Conservation (phyloP, 2,888 invertebrate species). For the Prosopocoilus inquinatus region DNA sequence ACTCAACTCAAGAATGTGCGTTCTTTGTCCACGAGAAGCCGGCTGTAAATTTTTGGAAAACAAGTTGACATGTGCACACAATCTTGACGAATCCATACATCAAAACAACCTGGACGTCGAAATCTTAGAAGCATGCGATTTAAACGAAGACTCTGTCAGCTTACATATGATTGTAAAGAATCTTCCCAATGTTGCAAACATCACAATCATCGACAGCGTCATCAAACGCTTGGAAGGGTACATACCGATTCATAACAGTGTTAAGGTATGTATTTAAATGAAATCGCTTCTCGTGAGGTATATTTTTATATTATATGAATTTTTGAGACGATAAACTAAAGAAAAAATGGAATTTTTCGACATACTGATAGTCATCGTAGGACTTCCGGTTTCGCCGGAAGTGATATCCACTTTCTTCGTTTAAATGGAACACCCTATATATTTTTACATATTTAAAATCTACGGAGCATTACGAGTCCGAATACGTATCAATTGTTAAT, state of each 20-base stretch:
- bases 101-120: background rate
- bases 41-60: conserved; percentile 3
- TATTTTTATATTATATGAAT: too few relatives aligned
- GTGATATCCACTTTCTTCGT: too few relatives aligned
- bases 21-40: background rate
- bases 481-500: too few relatives aligned
- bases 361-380: too few relatives aligned
- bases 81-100: background rate
- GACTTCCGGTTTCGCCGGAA: too few relatives aligned
- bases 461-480: too few relatives aligned
- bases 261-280: conserved; percentile 20
- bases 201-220: background rate
- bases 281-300: background rate
- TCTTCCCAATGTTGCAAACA: conserved; percentile 7
- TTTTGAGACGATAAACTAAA: too few relatives aligned
- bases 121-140: conserved; percentile 9
- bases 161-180: too few relatives aligned
- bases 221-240: background rate
- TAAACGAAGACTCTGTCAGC: background rate
- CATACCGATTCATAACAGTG: conserved; percentile 14
- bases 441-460: too few relatives aligned
- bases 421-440: too few relatives aligned
- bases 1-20: background rate
- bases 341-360: too few relatives aligned
- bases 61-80: conserved; percentile 2